Conservation (phyloP, 2,113 vertebrate genomes). For the Peucedramus taeniatus region DNA sequence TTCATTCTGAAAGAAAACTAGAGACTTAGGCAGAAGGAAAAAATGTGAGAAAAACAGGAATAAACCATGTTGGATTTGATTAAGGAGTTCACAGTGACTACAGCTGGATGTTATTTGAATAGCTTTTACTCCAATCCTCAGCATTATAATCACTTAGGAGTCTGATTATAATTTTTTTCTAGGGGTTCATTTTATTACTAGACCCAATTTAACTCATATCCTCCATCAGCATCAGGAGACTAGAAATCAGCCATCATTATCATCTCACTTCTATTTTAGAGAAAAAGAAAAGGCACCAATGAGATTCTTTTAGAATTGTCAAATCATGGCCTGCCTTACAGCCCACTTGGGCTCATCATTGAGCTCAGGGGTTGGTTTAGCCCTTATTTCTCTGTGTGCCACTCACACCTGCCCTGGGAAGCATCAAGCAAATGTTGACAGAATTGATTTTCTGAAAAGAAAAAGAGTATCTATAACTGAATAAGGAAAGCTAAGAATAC, state of each 20-base stretch:
- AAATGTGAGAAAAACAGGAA: background rate
- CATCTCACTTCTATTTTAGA: slow-evolving; percentile 5
- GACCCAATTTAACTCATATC: slow-evolving; percentile 48
- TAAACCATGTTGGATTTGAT: background rate
- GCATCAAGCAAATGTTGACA: background rate
- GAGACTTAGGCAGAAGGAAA: background rate
- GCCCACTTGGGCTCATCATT: background rate
- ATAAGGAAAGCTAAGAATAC: background rate
- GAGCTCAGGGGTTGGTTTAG: background rate
- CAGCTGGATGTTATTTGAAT: slow-evolving; percentile 23
- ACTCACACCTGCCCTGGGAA: background rate
- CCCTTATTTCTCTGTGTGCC: background rate
- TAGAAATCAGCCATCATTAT: slow-evolving; percentile 45
- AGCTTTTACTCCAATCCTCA: background rate
- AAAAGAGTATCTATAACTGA: background rate
- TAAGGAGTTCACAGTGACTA: background rate
- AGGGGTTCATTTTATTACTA: slow-evolving; percentile 51
- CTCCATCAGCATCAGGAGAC: slow-evolving; percentile 28
- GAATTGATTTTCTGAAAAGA: background rate
- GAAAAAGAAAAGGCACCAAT: background rate
- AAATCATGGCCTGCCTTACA: background rate
- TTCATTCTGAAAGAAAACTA: background rate
- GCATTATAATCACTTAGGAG: background rate
- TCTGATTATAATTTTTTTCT: slow-evolving; percentile 57
- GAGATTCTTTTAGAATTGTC: background rate